Base-by-base conservation (phyloP, 2,113 vertebrate species). In the Psilopogon haemacephalus region DNA sequence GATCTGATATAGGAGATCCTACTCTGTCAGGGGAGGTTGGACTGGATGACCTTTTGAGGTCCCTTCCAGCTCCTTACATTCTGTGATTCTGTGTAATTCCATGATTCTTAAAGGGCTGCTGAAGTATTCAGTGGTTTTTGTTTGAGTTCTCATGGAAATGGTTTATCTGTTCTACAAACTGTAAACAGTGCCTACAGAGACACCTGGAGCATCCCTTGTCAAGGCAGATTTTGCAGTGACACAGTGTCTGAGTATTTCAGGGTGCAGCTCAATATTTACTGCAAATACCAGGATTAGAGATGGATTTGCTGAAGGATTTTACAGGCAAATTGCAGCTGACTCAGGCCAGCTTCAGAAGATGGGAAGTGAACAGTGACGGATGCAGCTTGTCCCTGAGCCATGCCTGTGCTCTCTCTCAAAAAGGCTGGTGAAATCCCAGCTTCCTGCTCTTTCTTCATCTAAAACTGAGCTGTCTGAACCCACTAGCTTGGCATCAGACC, bases 241-340 rank as follows among this genome's bases (percentile, higher is more conserved):
- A 78, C 1, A 0, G 30, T 33, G 37, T 50, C 69, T 79, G 33
- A 52, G 17, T 56, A 55, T 92, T 88, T 89, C 67, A 75, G 62
- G 13, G 37, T 71, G 50, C 65, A 85, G 62, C 26, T 81, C 74
- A 60, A 5, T 72, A 83, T 75, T 70, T 90, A 50, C 24, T 75
- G 62, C 48, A 84, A 71, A 74, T 64, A 64, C 3, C 42, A 65
- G 76, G 74, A 28, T 52, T 0, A n/a, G 15, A 30, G 55, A 65
- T 69, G 58, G 70, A 87, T 91, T 91, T 75, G 48, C 30, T 78
- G 30, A 24, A 88, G 71, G 26, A 56, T 62, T 94, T 92, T 64
- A 26, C 12, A 84, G 55, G 42, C 15, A 74, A 62, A 82, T 71
- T 76, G 52, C 59, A 75, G 59, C 55, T 81, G 76, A 81, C 30